These are phyloP conservation scores for Anadara kagoshimensis DNA, from an alignment of 1,140 invertebrate genomes.

Conservation along the genomic window DNA sequence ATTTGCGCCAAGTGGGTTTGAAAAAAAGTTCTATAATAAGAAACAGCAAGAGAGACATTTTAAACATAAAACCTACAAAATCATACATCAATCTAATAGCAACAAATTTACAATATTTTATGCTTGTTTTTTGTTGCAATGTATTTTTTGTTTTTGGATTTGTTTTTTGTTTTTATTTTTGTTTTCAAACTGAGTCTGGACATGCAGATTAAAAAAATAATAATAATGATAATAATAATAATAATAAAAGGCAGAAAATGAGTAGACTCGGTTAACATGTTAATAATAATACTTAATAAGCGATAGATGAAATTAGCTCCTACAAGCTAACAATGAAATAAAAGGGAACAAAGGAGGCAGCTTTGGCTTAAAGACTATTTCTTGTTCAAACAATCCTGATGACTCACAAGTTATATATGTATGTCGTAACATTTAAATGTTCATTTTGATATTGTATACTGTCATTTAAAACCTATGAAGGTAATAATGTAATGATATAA, in stretches of 20 bases:
- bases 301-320: conserved; percentile 47
- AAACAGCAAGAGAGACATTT: too few species aligned
- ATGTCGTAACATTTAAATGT: not conserved
- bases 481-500: conserved; percentile 8
- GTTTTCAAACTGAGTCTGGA: not conserved
- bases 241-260: conserved; percentile 39
- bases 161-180: too few species aligned
- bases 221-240: too few species aligned
- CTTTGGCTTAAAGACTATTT: conserved; percentile 49
- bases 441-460: not conserved
- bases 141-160: too few species aligned
- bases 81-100: too few species aligned
- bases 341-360: conserved; percentile 27
- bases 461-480: conserved; percentile 13
- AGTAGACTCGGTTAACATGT: conserved; percentile 46
- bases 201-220: conserved; percentile 49
- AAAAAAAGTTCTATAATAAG: too few species aligned
- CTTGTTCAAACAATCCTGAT: conserved; percentile 50
- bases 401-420: conserved; percentile 7
- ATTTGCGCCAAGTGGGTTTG: too few species aligned
- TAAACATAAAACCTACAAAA: too few species aligned
- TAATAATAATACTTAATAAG: conserved; percentile 39
- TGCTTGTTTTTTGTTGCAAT: too few species aligned
- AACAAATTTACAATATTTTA: too few species aligned
- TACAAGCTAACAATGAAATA: conserved; percentile 45